These are phyloP conservation scores for Tor tambroides DNA, from an alignment of 2,113 vertebrate species.

Conservation along the genomic window DNA sequence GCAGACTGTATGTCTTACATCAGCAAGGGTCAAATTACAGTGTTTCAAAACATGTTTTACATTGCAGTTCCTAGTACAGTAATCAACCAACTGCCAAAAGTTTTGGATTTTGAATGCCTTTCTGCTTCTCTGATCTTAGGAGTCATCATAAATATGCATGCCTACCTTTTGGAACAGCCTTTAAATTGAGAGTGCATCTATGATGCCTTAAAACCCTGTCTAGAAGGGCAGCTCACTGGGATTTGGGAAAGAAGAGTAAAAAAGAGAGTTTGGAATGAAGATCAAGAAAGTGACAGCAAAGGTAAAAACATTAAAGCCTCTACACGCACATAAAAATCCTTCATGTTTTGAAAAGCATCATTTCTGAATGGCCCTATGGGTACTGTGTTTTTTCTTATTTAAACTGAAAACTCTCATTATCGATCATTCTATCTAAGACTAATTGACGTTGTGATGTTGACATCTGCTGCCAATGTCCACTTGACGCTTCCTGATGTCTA, in stretches of 20 bases:
- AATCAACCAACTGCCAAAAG: neutral
- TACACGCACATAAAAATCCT: neutral
- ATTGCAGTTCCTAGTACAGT: neutral
- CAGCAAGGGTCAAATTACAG: neutral
- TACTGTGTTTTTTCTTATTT: neutral
- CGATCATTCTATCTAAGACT: conserved; percentile 31
- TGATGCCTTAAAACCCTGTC: neutral
- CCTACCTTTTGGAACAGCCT: neutral
- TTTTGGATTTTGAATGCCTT: neutral
- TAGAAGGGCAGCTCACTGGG: neutral
- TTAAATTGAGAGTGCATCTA: neutral
- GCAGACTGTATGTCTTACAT: neutral
- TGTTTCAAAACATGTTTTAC: neutral
- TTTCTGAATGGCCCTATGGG: neutral
- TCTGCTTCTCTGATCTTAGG: neutral
- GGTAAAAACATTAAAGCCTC: neutral
- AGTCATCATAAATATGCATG: neutral
- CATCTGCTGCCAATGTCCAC: conserved; percentile 35
- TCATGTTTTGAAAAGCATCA: neutral
- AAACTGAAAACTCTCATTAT: conserved; percentile 41
- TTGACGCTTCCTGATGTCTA: conserved; percentile 22
- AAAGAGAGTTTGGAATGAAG: neutral
- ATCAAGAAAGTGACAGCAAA: neutral
- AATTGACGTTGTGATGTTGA: conserved; percentile 40
- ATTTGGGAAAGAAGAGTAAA: neutral